phyloP scores from a whole-genome alignment of 2,113 vertebrate genomes.

The Elephas maximus region DNA sequence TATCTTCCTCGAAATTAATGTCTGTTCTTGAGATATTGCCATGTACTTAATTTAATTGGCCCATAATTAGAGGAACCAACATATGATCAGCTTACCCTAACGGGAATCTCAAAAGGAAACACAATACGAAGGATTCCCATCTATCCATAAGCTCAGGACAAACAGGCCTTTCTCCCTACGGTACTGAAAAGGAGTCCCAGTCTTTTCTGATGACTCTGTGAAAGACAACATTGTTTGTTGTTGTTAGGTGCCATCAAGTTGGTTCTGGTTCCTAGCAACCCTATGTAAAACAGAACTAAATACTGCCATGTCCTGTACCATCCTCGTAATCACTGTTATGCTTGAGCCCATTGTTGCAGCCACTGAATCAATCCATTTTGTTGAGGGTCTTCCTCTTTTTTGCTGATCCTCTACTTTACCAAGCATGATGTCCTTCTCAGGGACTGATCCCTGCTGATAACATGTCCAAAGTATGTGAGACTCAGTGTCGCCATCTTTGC shows the following conservation, averaged over 20 bases:
- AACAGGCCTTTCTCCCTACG: not conserved
- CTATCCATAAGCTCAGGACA: not conserved
- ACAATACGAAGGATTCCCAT: not conserved
- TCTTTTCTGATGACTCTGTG: not conserved
- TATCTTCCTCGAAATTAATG: constrained; percentile 5
- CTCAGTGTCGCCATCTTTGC: too few species aligned
- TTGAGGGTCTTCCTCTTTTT: too few species aligned
- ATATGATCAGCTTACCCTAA: not conserved
- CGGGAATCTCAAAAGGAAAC: not conserved
- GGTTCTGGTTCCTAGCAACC: not conserved
- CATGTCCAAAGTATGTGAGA: too few species aligned
- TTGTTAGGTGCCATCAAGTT: not conserved
- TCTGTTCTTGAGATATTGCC: constrained; percentile 24
- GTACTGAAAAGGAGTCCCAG: not conserved
- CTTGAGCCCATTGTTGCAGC: too few species aligned
- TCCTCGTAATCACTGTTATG: too few species aligned
- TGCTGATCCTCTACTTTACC: too few species aligned
- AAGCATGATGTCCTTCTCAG: too few species aligned
- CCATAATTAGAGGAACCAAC: not conserved
- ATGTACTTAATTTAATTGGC: not conserved
- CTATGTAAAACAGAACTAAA: too few species aligned
- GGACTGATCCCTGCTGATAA: too few species aligned
- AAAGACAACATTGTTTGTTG: not conserved
- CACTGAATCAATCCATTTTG: too few species aligned
- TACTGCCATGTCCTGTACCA: too few species aligned